Percentiles rank a stretch among this genome's conserved stretches.
These are phyloP conservation scores for Hipparchia sbordonii DNA, from an alignment of 2,888 invertebrate species.

Conservation along the genomic window DNA sequence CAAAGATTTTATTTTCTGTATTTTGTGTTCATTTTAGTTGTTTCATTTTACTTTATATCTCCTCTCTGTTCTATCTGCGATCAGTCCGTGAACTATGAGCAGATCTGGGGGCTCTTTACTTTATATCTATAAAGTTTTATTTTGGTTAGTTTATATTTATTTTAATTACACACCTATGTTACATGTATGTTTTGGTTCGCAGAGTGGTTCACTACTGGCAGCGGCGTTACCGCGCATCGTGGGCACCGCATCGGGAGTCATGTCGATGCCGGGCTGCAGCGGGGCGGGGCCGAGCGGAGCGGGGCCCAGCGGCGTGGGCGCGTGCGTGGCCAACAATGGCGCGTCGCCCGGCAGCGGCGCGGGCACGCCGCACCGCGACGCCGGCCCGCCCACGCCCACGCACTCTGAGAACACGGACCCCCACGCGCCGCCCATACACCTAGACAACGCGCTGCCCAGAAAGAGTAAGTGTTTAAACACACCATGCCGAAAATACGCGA, in stretches of 20 bases:
- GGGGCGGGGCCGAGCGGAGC: conserved; percentile 49
- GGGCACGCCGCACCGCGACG: conserved; percentile 69
- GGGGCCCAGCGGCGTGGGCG: conserved; percentile 48
- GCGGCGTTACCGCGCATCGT: conserved; percentile 82
- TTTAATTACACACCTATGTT: neutral
- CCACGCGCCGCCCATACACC: conserved; percentile 74
- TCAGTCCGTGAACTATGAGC: too few relatives aligned
- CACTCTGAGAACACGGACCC: conserved; percentile 74
- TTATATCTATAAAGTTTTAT: too few relatives aligned
- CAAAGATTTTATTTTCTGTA: too few relatives aligned
- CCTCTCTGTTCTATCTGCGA: too few relatives aligned
- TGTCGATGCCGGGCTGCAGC: conserved; percentile 49
- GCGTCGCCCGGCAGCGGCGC: conserved; percentile 56
- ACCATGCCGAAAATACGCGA: too few relatives aligned
- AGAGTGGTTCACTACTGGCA: conserved; percentile 84
- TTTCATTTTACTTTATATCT: too few relatives aligned
- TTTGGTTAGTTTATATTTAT: too few relatives aligned
- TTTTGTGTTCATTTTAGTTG: too few relatives aligned
- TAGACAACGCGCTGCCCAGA: conserved; percentile 82
- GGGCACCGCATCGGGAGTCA: conserved; percentile 75
- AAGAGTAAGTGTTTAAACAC: too few relatives aligned
- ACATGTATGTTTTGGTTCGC: neutral
- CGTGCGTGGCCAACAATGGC: conserved; percentile 49
- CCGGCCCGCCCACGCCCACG: conserved; percentile 77
- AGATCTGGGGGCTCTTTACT: too few relatives aligned